Base-by-base conservation (phyloP, 2,113 vertebrate species). In the Calidris pygmaea region DNA sequence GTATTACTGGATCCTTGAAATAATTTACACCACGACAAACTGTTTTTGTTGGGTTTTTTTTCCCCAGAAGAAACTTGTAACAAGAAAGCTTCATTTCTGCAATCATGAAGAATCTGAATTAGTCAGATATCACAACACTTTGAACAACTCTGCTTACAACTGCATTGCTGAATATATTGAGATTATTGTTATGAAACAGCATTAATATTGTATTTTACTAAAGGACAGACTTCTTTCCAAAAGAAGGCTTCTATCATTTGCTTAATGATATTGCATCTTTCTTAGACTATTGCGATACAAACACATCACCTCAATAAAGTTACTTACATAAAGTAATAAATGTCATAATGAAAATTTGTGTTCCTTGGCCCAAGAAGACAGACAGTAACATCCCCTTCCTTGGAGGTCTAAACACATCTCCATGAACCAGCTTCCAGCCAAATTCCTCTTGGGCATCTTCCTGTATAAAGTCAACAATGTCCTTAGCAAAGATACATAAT, bases 301-400 rank as follows among this genome's bases (percentile, higher is more conserved):
- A 79, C 4, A 55, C 22, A 67, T 39, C 22, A 21, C n/a, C 70
- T 82, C 70, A 75, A 67, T 72, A 60, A 41, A 72, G 34, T 77
- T 95, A 95, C 99, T 99, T 98, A 99, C 99, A 99, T 66, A 99
- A 98, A 30, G 99, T 99, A 97, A 99, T 99, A 97, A 99, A 99
- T 1, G 98, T 98, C 99, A 99, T 99, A 93, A 99, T 99, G 96
- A 99, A 99, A 97, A 99, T 98, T 95, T 99, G 98, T 0, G 98
- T 98, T 97, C 99, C 99, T 97, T 99, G 99, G 78, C 99, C 99
- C 16, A 99, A 96, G 93, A 99, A 99, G 83, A 99, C 98, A 43
- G 98, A 99, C 21, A 99, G 96, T 86, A 99, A 71, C 99, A 99
- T 99, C 79, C 98, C 98, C 72, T 98, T 98, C 94, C 97, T 98